Conservation (phyloP, 2,113 vertebrate species). For the Melanostigma gelatinosum region DNA sequence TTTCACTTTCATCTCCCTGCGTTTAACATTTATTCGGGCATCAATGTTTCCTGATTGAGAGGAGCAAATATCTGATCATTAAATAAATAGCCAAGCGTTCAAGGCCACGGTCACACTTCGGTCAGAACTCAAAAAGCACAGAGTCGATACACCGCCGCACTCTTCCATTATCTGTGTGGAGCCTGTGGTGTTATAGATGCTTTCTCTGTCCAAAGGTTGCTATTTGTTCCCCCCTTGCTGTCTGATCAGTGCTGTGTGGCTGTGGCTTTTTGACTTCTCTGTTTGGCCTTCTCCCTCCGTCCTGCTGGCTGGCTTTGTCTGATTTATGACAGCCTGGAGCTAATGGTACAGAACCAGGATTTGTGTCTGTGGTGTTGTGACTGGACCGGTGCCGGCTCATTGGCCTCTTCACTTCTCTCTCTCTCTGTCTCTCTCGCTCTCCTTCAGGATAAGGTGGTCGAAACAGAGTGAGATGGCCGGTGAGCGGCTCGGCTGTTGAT, state of each 20-base stretch:
- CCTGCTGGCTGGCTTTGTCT: conserved; percentile 55
- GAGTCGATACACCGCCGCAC: conserved; percentile 1
- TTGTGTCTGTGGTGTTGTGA: conserved; percentile 78
- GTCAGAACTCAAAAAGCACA: conserved; percentile 1
- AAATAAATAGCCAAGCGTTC: neutral
- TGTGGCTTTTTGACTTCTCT: conserved; percentile 66
- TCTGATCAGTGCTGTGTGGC: conserved; percentile 52
- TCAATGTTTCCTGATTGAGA: neutral
- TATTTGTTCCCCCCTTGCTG: conserved; percentile 46
- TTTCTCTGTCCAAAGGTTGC: conserved; percentile 48
- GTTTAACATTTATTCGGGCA: neutral
- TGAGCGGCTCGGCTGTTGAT: conserved; percentile 63
- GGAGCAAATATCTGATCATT: neutral
- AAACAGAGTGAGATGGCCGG: conserved; percentile 46
- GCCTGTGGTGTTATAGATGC: conserved; percentile 53
- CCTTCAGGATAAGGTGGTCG: conserved; percentile 55
- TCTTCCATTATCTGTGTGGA: conserved; percentile 30
- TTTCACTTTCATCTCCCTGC: neutral
- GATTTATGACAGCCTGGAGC: conserved; percentile 76
- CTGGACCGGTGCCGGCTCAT: conserved; percentile 75
- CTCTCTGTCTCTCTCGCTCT: conserved; percentile 31
- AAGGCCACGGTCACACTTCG: neutral
- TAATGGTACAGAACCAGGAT: conserved; percentile 81
- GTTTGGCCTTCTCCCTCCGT: conserved; percentile 61
- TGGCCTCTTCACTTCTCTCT: conserved; percentile 60